Conservation (phyloP, 2,888 invertebrate genomes). For the Eledona agricola region DNA sequence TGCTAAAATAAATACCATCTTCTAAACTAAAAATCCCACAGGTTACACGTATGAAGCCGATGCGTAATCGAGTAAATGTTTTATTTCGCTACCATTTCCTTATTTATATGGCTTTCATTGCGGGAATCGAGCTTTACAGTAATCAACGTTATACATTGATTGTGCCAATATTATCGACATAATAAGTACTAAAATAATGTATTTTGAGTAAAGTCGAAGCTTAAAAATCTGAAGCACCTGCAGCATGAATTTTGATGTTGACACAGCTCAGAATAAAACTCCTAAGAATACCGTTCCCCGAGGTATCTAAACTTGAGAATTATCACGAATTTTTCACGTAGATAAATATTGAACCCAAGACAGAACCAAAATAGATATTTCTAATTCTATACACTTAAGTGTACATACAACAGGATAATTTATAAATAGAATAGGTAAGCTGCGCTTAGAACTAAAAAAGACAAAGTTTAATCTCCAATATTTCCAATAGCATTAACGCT, state of each 20-base stretch:
- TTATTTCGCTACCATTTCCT: too few species aligned
- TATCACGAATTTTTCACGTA: constrained; percentile 27
- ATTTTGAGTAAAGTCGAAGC: constrained; percentile 11
- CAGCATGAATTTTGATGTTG: constrained; percentile 24
- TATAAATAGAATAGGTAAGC: too few species aligned
- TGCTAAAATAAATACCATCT: not conserved
- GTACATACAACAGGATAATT: too few species aligned
- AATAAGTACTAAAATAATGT: constrained; percentile 6
- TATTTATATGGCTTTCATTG: constrained; percentile 27
- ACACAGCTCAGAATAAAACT: constrained; percentile 31
- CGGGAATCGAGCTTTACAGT: constrained; percentile 19
- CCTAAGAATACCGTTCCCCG: constrained; percentile 19
- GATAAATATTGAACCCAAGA: constrained; percentile 10
- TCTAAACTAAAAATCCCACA: not conserved
- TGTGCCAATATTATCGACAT: constrained; percentile 27
- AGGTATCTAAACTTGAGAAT: constrained; percentile 15
- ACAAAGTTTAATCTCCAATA: constrained; percentile 29
- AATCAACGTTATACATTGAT: constrained; percentile 25
- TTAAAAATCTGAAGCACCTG: constrained; percentile 16
- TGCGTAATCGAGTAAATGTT: too few species aligned
- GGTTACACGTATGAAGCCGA: too few species aligned
- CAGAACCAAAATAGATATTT: constrained; percentile 9
- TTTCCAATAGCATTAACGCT: constrained; percentile 22
- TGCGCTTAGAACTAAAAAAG: too few species aligned
- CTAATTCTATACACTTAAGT: constrained; percentile 12